phyloP scores from a whole-genome alignment of 2,888 invertebrate genomes.

The Sarcophaga variegata region DNA sequence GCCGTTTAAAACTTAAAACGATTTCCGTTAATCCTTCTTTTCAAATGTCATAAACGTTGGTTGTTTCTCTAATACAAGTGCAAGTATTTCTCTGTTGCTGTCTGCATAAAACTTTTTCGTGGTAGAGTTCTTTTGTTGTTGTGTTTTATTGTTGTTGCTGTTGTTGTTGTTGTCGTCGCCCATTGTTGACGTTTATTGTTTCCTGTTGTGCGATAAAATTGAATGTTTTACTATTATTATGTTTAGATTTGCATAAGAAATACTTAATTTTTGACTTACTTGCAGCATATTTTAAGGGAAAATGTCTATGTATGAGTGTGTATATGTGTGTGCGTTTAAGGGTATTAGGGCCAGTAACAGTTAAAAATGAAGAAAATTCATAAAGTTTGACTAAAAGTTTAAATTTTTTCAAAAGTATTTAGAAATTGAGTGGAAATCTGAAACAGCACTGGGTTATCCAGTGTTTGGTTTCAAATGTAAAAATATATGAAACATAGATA shows the following conservation, averaged over 20 bases:
- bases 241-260: slow-evolving; percentile 60
- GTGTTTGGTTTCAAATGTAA: too few species aligned
- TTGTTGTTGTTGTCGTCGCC: slow-evolving; percentile 10
- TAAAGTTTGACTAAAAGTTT: too few species aligned
- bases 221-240: slow-evolving; percentile 59
- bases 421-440: too few species aligned
- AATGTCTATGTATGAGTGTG: background rate
- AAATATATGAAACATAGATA: too few species aligned
- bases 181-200: slow-evolving; percentile 65
- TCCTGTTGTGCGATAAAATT: slow-evolving; percentile 68
- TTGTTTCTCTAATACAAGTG: background rate
- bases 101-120: background rate
- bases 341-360: too few species aligned
- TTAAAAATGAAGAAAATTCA: too few species aligned
- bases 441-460: too few species aligned
- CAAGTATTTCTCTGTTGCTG: slow-evolving; percentile 32
- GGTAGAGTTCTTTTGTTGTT: background rate
- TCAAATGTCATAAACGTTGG: slow-evolving; percentile 46
- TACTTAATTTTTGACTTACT: slow-evolving; percentile 43
- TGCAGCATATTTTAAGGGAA: slow-evolving; percentile 6
- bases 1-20: slow-evolving; percentile 64
- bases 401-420: too few species aligned
- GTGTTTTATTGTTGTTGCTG: background rate
- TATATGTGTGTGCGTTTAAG: too few species aligned
- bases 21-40: slow-evolving; percentile 63